Evolutionary conservation across 2,113 vertebrate genomes (phyloP), one percentile per base, ranked within the genome.

Genomic region (Pavo muticus): DNA sequence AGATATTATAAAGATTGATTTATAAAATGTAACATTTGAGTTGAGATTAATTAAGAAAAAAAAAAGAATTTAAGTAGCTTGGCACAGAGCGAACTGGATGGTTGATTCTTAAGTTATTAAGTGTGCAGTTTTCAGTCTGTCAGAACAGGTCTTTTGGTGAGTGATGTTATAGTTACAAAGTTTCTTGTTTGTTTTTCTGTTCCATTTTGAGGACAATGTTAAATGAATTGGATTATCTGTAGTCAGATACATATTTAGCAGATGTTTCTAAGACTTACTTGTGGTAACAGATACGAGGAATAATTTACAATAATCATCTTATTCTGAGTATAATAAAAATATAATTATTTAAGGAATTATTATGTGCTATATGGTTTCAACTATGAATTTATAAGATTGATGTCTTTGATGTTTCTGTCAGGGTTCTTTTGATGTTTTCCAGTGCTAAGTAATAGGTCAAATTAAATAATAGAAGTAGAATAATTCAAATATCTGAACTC

Each of bases 351-450:
- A 45, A 18, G 75, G 93, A 95, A 84, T 78, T 47, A 81, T 61
- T 13, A 90, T 88, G 69, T 84, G 14, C 69, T 95, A 29, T 94
- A 87, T 64, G 57, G 69, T 88, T 88, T 94, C 65, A 69, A 48
- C 86, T 74, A 18, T 88, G 86, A 95, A 78, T 90, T 87, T 95
- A 5, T 71, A 78, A 86, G 75, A 81, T 88, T 80, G 82, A 69
- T 94, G 93, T 75, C 91, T 96, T 94, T 90, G 88, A 92, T 94
- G 85, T 94, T 94, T 94, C 83, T 93, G 35, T 90, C 86, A 87
- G 76, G 50, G 69, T 92, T 93, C 92, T 94, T 96, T 88, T 95
- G 88, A 90, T 93, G 94, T 95, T 91, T 96, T 88, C 39, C 61
- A 88, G 72, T 91, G 56, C 83, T 77, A 94, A 94, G 90, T 94